Percentiles rank a stretch among this genome's conserved stretches.
These are phyloP conservation scores for Semibalanus balanoides DNA, from an alignment of 1,140 invertebrate species.

Conservation along the genomic window DNA sequence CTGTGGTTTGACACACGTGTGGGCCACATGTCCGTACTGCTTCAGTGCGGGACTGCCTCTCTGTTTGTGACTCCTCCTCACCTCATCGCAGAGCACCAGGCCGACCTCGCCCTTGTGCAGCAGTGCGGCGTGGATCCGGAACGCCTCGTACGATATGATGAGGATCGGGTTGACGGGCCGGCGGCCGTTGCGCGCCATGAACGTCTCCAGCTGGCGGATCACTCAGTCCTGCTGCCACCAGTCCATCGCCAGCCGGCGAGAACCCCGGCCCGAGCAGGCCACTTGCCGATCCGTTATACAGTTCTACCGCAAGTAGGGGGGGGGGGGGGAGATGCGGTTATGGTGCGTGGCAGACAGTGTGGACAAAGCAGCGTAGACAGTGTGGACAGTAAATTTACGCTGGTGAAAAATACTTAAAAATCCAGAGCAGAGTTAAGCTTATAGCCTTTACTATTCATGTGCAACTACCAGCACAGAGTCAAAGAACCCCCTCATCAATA, in stretches of 20 bases:
- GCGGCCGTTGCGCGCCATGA: conserved; percentile 36
- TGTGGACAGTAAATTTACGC: too few species aligned
- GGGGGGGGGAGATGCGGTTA: background rate
- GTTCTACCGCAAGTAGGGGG: too few species aligned
- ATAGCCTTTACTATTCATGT: too few species aligned
- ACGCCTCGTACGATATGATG: conserved; percentile 98
- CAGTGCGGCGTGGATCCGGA: conserved; percentile 77
- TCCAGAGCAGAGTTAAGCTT: too few species aligned
- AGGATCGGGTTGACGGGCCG: conserved; percentile 73
- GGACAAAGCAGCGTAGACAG: too few species aligned
- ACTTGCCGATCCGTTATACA: conserved; percentile 97
- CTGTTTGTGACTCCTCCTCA: conserved; percentile 31
- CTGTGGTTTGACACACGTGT: too few species aligned
- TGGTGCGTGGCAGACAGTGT: too few species aligned
- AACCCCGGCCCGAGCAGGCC: conserved; percentile 77
- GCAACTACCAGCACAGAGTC: too few species aligned
- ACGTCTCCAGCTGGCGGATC: conserved; percentile 53
- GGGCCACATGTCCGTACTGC: too few species aligned
- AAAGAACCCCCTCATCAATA: too few species aligned
- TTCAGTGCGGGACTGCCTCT: too few species aligned
- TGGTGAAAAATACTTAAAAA: too few species aligned
- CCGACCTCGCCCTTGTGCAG: conserved; percentile 85
- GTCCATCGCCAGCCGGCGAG: conserved; percentile 74
- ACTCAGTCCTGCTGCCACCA: conserved; percentile 78
- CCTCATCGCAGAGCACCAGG: conserved; percentile 92